These are phyloP conservation scores for Ashinkailepas kermadecensis DNA, from an alignment of 2,888 invertebrate species.

Conservation along the genomic window DNA sequence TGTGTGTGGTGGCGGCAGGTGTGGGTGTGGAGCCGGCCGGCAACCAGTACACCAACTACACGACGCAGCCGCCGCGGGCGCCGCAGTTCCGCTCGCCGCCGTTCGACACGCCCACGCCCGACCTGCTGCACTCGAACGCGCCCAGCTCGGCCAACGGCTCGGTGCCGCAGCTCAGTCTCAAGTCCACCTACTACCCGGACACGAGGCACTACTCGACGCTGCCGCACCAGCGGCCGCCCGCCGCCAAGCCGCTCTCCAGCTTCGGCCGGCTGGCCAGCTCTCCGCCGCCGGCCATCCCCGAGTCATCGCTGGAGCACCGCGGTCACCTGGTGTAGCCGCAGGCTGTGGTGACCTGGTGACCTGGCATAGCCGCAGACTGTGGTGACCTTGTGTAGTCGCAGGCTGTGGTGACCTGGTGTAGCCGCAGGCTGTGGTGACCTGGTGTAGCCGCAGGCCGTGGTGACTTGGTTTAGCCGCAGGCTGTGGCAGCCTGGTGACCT, in stretches of 20 bases:
- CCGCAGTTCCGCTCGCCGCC: constrained; percentile 77
- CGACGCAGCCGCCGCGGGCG: constrained; percentile 66
- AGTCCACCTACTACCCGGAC: neutral
- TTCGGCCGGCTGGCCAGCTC: constrained; percentile 7
- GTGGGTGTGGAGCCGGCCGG: neutral
- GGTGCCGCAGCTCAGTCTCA: neutral
- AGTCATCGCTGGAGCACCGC: neutral
- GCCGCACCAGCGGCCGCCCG: neutral
- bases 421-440: no score
- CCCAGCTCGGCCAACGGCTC: constrained; percentile 55
- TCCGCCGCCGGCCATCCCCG: neutral
- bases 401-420: no score
- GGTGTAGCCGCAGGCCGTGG: no score
- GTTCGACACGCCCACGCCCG: constrained; percentile 71
- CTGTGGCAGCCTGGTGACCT: no score
- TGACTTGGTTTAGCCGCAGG: no score
- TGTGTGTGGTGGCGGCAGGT: neutral
- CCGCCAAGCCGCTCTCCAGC: neutral
- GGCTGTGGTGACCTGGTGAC: no score
- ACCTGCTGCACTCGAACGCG: constrained; percentile 68
- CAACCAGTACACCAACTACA: constrained; percentile 26
- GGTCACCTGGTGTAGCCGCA: constrained; percentile 11
- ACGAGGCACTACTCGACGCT: neutral
- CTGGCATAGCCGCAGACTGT: no score
- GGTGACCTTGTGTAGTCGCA: no score